These are phyloP conservation scores for Acropora tenuis DNA, from an alignment of 64 coral and sea anemone species.

Conservation along the genomic window DNA sequence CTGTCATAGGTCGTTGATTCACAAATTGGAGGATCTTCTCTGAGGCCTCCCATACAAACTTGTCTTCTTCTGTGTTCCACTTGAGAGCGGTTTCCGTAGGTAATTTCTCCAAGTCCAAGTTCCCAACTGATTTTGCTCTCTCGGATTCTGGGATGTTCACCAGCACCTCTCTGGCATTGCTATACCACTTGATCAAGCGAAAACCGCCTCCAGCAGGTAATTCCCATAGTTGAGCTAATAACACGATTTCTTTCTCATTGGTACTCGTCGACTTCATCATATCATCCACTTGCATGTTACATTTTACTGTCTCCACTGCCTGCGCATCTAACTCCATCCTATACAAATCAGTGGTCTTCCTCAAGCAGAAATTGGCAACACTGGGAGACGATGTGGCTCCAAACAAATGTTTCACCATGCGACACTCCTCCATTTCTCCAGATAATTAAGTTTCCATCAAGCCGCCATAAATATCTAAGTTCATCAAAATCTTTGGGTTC, in stretches of 20 bases:
- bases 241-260: neutral
- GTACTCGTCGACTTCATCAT: conserved; percentile 44
- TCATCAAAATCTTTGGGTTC: conserved; percentile 15
- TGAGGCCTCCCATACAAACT: conserved; percentile 64
- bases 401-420: conserved; percentile 6
- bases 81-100: conserved; percentile 39
- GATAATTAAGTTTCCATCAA: neutral
- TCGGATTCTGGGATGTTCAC: conserved; percentile 30
- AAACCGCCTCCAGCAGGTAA: conserved; percentile 36
- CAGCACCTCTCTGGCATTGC: conserved; percentile 29
- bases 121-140: conserved; percentile 46
- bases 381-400: conserved; percentile 10
- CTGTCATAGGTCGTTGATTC: conserved; percentile 46
- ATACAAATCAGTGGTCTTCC: conserved; percentile 32
- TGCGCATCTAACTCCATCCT: neutral
- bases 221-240: neutral
- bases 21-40: neutral
- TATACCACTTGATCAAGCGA: conserved; percentile 54
- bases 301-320: conserved; percentile 19
- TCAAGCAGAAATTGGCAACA: conserved; percentile 33
- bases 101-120: neutral
- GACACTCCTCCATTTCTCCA: conserved; percentile 10
- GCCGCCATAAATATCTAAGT: conserved; percentile 35
- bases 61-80: conserved; percentile 46
- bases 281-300: conserved; percentile 64